Evolutionary conservation across 2,888 invertebrate genomes (phyloP).

Genomic region (Camptogramma bilineatum): DNA sequence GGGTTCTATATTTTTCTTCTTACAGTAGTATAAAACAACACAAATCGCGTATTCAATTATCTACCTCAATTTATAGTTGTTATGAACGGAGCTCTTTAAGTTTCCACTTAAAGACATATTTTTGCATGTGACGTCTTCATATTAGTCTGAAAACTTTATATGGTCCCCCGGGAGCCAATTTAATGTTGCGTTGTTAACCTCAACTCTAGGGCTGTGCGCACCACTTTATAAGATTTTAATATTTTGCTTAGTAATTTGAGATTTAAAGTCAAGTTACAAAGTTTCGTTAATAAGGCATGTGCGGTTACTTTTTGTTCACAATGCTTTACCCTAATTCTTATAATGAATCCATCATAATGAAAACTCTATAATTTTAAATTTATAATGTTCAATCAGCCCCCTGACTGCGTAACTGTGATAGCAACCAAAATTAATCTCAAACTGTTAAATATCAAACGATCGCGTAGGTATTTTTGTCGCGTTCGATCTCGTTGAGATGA

Average conservation of each 20-base stretch:
- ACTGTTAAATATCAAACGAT: no score
- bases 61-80: slow-evolving; percentile 30
- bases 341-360: no score
- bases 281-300: no score
- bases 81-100: slow-evolving; percentile 30
- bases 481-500: no score
- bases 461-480: no score
- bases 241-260: not conserved
- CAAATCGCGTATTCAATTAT: slow-evolving; percentile 30
- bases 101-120: slow-evolving; percentile 31
- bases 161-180: slow-evolving; percentile 33
- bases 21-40: slow-evolving; percentile 30
- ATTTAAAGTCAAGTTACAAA: not conserved
- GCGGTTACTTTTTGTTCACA: no score
- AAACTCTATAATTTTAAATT: no score
- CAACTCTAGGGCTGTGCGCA: slow-evolving; percentile 14
- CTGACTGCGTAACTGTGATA: no score
- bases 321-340: no score
- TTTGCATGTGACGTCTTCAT: slow-evolving; percentile 39
- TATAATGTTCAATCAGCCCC: no score
- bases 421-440: no score
- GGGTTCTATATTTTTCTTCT: no score
- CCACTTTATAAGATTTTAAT: not conserved
- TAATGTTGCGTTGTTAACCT: slow-evolving; percentile 31
- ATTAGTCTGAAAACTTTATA: slow-evolving; percentile 40